Conservation (phyloP, 2,797 vertebrate genomes). For the Brotula barbata region DNA sequence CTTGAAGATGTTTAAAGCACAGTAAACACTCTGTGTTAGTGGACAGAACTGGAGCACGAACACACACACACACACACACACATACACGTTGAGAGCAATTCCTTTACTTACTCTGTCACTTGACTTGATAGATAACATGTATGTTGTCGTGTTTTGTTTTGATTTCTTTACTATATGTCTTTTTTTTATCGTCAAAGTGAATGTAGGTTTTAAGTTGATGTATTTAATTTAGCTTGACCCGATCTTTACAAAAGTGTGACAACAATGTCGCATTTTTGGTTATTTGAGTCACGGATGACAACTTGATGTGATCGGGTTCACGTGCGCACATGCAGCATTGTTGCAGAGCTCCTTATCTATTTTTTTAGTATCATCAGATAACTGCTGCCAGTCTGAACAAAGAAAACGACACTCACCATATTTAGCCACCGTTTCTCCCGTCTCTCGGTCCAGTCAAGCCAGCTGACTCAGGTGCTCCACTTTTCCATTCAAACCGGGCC, state of each 20-base stretch:
- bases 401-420: slow-evolving; percentile 14
- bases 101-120: slow-evolving; percentile 57
- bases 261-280: slow-evolving; percentile 59
- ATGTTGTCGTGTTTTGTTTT: slow-evolving; percentile 37
- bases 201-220: slow-evolving; percentile 61
- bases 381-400: slow-evolving; percentile 34
- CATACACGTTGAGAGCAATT: slow-evolving; percentile 33
- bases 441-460: slow-evolving; percentile 44
- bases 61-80: slow-evolving; percentile 40
- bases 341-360: slow-evolving; percentile 26
- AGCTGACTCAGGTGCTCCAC: slow-evolving; percentile 72
- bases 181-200: slow-evolving; percentile 48
- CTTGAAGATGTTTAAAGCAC: slow-evolving; percentile 36
- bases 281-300: slow-evolving; percentile 45
- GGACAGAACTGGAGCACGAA: slow-evolving; percentile 78
- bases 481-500: slow-evolving; percentile 46
- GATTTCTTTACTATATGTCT: slow-evolving; percentile 40
- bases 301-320: slow-evolving; percentile 43
- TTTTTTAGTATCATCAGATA: slow-evolving; percentile 29
- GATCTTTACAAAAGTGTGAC: slow-evolving; percentile 51
- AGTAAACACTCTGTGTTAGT: slow-evolving; percentile 53
- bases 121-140: slow-evolving; percentile 25
- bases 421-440: slow-evolving; percentile 38
- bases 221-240: slow-evolving; percentile 61
- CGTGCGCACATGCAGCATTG: neutral